Percentiles rank a stretch among this genome's conserved stretches.
phyloP scores from a whole-genome alignment of 1,140 invertebrate genomes.

The Melitaea cinxia region DNA sequence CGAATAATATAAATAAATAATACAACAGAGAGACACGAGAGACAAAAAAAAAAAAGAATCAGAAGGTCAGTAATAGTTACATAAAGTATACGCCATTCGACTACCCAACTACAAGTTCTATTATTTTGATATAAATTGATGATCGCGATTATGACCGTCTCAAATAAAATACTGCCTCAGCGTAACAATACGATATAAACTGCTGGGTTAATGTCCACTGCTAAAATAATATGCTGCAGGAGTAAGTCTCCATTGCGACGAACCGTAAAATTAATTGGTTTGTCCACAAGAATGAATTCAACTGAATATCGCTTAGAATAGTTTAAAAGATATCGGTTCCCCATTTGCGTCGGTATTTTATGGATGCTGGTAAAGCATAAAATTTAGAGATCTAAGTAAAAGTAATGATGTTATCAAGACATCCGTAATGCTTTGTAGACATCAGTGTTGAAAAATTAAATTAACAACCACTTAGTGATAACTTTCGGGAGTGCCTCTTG shows the following conservation, averaged over 20 bases:
- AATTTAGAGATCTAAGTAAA: no score
- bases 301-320: background rate
- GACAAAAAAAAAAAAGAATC: constrained; percentile 1
- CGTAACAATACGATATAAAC: constrained; percentile 34
- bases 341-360: background rate
- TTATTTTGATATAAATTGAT: constrained; percentile 40
- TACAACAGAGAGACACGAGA: constrained; percentile 10
- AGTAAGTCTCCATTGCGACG: constrained; percentile 16
- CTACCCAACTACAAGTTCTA: constrained; percentile 29
- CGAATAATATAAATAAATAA: constrained; percentile 15
- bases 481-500: no score
- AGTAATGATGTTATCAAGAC: no score
- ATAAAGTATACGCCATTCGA: constrained; percentile 15
- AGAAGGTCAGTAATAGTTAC: constrained; percentile 11
- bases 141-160: constrained; percentile 27
- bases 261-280: background rate
- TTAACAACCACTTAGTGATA: no score
- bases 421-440: no score
- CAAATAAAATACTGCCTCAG: constrained; percentile 26
- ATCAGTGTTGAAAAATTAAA: no score
- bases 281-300: background rate
- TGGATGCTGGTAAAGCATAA: background rate
- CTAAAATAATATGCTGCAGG: constrained; percentile 28
- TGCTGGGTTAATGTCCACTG: constrained; percentile 26
- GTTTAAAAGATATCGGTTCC: background rate